Percentiles rank a stretch among this genome's conserved stretches.
Conservation (phyloP, 1,140 invertebrate species). For the Drosophila tropicalis region DNA sequence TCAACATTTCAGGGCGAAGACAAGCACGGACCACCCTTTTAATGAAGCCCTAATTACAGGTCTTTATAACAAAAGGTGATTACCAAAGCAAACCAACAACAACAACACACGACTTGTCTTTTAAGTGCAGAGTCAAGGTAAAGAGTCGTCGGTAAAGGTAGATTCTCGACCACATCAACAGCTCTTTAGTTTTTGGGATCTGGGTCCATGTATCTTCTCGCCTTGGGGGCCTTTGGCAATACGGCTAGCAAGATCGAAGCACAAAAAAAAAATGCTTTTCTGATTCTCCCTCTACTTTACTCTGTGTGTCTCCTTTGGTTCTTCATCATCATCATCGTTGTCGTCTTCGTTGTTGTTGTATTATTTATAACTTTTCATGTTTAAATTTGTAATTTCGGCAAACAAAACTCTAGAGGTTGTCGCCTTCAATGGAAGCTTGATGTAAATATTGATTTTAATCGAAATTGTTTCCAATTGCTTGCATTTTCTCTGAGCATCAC, state of each 20-base stretch:
- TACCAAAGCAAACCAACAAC: constrained; percentile 76
- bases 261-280: constrained; percentile 27
- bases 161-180: constrained; percentile 55
- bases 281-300: constrained; percentile 4
- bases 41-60: constrained; percentile 80
- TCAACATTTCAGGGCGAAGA: constrained; percentile 78
- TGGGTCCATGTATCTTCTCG: not conserved
- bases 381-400: constrained; percentile 79
- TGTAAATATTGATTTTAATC: constrained; percentile 81
- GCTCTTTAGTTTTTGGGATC: constrained; percentile 53
- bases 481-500: constrained; percentile 15
- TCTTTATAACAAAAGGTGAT: constrained; percentile 82
- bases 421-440: constrained; percentile 35
- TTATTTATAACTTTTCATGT: constrained; percentile 81
- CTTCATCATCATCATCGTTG: constrained; percentile 38
- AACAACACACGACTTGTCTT: not conserved
- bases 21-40: constrained; percentile 79
- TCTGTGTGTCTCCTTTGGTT: not conserved
- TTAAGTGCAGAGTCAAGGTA: too few relatives aligned
- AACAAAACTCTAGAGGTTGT: constrained; percentile 31
- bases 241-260: constrained; percentile 36
- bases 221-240: constrained; percentile 32
- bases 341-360: constrained; percentile 62
- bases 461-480: constrained; percentile 79
- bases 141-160: not conserved